Base-by-base conservation (phyloP, 2,888 invertebrate genomes). In the Chloroclystis v-ata region DNA sequence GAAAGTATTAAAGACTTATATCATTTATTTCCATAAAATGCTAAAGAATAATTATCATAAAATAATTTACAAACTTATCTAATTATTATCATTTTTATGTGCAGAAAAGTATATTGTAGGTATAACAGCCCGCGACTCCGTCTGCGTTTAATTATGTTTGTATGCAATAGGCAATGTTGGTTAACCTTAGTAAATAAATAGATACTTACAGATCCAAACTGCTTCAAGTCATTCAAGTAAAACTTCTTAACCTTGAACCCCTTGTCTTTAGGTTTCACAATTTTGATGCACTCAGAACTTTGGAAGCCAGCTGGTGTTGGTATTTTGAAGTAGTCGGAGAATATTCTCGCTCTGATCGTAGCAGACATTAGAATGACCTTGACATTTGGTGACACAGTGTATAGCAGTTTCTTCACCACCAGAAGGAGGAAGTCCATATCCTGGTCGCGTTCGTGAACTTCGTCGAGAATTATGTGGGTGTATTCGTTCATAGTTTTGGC, bases 381-480 rank as follows among this genome's bases (percentile, higher is more conserved):
- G 5, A 83, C 81, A 1, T 56, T 58, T 0, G 75, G 74, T 0
- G 85, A 82, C 0, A 78, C 78, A 0, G 92, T 91, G 49, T 91
- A 82, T 20, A 96, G 79, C 35, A 97, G 89, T 62, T 93, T 94
- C 53, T 94, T 91, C 0, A 97, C 92, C 7, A 98, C 83, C 8
- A 98, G 86, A 13, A 98, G 75, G 1, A 96, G 82, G 70, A 98
- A 97, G 70, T 98, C 98, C 90, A 97, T 95, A 16, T 97, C 95
- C 69, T 95, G 93, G 60, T 95, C 95, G 28, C 98, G 89, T 77
- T 98, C 98, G 65, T 98, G 97, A 0, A 98, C 95, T 84, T 98
- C 98, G 71, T 98, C 98, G 5, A 98, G 84, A 49, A 98, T 92
- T 28, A 98, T 91, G 69, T 98, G 98, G 0, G 97, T 96, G 67